Percentiles rank a stretch among this genome's conserved stretches.
These are phyloP conservation scores for Halictus ligatus DNA, from an alignment of 2,888 invertebrate species.

Conservation along the genomic window DNA sequence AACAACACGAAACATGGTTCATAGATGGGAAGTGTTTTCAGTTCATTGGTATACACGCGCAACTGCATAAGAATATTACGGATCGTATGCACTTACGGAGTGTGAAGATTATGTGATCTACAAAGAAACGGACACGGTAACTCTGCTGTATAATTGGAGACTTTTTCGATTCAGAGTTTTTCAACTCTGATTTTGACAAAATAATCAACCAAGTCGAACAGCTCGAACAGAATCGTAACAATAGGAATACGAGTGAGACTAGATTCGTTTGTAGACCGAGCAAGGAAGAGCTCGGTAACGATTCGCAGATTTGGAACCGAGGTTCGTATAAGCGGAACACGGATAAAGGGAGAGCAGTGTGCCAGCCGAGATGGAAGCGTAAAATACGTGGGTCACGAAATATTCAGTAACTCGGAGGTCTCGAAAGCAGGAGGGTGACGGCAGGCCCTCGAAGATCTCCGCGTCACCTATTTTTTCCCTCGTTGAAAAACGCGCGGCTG, in stretches of 20 bases:
- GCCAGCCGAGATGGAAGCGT: not conserved
- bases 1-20: no score
- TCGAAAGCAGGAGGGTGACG: constrained; percentile 3
- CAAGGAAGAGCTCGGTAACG: not conserved
- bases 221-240: no score
- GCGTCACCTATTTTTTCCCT: constrained; percentile 28
- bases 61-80: no score
- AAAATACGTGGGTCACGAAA: constrained; percentile 3
- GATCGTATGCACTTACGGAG: no score
- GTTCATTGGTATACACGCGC: no score
- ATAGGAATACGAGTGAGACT: no score
- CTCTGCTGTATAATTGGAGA: not conserved
- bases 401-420: not conserved
- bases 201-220: no score
- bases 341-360: not conserved
- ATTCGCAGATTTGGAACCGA: not conserved
- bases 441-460: constrained; percentile 10
- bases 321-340: not conserved
- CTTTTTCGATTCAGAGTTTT: no score
- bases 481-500: constrained; percentile 38
- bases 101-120: not conserved
- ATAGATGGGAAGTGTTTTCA: no score
- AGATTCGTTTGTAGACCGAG: not conserved
- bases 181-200: no score
- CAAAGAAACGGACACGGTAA: not conserved